A percentile compares a stretch with the other conserved stretches of the same genome.
Evolutionary conservation across 2,113 vertebrate species (phyloP).

Genomic region (Odocoileus virginianus): DNA sequence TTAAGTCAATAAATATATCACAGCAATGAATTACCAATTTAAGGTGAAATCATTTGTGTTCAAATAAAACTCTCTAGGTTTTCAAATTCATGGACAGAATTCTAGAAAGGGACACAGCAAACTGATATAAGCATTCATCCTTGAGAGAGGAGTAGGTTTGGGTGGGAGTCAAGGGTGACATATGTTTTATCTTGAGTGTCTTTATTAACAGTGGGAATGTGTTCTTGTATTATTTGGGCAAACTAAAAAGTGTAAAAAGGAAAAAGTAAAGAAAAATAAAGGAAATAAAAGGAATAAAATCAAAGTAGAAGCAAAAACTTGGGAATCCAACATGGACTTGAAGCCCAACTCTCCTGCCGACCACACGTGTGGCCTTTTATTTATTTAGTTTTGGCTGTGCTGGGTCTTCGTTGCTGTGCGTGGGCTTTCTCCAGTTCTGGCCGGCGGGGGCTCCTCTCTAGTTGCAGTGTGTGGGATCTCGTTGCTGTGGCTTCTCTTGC

Average conservation of each 20-base stretch:
- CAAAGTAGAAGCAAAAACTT: not conserved
- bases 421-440: not conserved
- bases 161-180: not conserved
- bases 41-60: not conserved
- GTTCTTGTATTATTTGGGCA: not conserved
- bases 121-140: not conserved
- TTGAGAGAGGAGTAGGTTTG: not conserved
- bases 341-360: not conserved
- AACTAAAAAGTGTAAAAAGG: not conserved
- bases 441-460: not conserved
- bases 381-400: not conserved
- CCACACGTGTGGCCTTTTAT: rapidly evolving
- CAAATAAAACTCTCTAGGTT: not conserved
- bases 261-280: not conserved
- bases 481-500: rapidly evolving
- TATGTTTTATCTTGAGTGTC: not conserved
- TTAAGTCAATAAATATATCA: not conserved
- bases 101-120: not conserved
- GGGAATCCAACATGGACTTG: not conserved
- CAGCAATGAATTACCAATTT: not conserved
- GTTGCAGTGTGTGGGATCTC: rapidly evolving
- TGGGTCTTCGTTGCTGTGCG: rapidly evolving
- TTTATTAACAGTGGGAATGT: not conserved
- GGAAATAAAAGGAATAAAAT: not conserved
- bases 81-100: not conserved